These are phyloP conservation scores for Myrmecobius fasciatus DNA, from an alignment of 2,113 vertebrate genomes.

Conservation along the genomic window DNA sequence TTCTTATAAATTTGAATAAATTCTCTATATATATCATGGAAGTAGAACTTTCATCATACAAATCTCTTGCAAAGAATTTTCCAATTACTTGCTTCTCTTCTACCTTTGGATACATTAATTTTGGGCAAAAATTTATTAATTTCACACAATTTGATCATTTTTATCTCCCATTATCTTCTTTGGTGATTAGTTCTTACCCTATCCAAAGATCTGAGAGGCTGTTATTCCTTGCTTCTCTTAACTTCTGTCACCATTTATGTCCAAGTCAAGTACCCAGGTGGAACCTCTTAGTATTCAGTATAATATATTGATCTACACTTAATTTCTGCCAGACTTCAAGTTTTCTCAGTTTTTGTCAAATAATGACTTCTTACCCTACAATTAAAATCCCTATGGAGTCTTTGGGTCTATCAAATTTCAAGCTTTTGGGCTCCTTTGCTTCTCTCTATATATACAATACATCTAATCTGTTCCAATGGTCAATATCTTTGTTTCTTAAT, in stretches of 20 bases:
- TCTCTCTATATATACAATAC: neutral
- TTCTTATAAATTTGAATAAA: neutral
- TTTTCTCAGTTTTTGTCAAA: neutral
- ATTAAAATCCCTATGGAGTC: neutral
- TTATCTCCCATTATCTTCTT: neutral
- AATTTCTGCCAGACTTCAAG: neutral
- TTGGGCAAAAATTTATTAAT: neutral
- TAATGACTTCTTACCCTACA: neutral
- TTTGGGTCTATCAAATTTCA: neutral
- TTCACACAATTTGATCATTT: neutral
- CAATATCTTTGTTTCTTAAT: neutral
- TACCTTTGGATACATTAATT: neutral
- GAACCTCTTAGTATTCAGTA: neutral
- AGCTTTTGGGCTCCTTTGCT: neutral
- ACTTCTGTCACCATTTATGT: neutral
- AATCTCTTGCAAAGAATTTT: neutral
- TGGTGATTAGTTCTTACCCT: neutral
- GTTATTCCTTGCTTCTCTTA: neutral
- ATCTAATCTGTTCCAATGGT: neutral
- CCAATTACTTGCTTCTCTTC: neutral
- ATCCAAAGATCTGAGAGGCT: neutral
- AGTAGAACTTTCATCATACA: neutral
- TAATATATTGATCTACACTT: neutral
- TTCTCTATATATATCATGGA: neutral
- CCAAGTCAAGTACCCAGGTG: neutral